Evolutionary conservation across 2,888 invertebrate genomes (phyloP), one percentile per base, ranked within the genome.

Genomic region (Dendrolimus pini): DNA sequence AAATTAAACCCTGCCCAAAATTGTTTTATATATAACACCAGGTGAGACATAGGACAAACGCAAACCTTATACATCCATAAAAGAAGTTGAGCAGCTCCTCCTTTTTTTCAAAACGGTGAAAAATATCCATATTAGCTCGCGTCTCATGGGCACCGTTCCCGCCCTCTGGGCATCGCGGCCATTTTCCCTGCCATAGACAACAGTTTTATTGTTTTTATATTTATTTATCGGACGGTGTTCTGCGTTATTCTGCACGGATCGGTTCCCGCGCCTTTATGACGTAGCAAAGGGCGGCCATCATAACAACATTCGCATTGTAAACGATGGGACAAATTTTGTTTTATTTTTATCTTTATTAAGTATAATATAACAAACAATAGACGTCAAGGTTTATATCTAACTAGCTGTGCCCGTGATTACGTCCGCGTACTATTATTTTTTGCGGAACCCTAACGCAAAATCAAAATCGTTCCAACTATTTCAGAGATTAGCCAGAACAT

Each of bases 201-300:
- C 82, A 83, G 81, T 89, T 89, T 89, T 89, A 89, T 89, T 89
- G 86, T 88, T 89, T 89, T 89, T 85, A 87, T 88, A 87, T 89
- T 85, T 89, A 89, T 89, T 88, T 89, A 88, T 89, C 86, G 77
- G 78, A 47, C 78, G 79, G 73, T 81, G 80, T 83, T 84, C 79
- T 81, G 77, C 77, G 78, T 75, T 79, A 77, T 80, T 72, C 76
- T 71, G 73, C 80, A 59, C 57, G 74, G 76, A 77, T 78, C 76
- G 77, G 78, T 77, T 77, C 78, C 74, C 74, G 74, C 70, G 73
- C 75, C 75, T 79, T 77, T 83, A 81, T 82, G 80, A 82, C 82
- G 75, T 78, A 78, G 79, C 77, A 76, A 81, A 82, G 76, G 75
- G 65, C 47, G 12, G 47, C 47, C 47, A 47, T 47, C 47, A 47